A percentile compares a stretch with the other conserved stretches of the same genome.
These are phyloP conservation scores for Holacanthella duospinosa DNA, from an alignment of 2,888 invertebrate genomes.

Conservation along the genomic window DNA sequence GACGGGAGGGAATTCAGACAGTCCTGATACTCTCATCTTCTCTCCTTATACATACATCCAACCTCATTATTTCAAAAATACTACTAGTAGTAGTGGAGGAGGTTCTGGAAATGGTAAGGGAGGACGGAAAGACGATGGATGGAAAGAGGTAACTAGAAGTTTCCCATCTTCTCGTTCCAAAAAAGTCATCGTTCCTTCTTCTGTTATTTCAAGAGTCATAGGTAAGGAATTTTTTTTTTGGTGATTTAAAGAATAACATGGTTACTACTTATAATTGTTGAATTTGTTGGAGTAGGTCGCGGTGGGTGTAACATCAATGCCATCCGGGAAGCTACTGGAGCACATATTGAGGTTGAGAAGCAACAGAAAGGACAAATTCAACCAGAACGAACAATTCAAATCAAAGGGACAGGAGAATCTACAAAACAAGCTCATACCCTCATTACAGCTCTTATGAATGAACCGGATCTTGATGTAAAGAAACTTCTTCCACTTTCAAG, in stretches of 20 bases:
- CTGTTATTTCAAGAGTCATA: slow-evolving; percentile 92
- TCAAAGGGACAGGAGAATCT: slow-evolving; percentile 84
- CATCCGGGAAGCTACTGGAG: slow-evolving; percentile 89
- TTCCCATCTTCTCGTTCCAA: slow-evolving; percentile 47
- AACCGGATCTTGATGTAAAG: slow-evolving; percentile 83
- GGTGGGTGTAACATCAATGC: slow-evolving; percentile 97
- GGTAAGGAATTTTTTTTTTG: slow-evolving; percentile 48
- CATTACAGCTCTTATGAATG: slow-evolving; percentile 84
- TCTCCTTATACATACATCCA: background rate
- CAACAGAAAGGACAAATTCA: slow-evolving; percentile 73
- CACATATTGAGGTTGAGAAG: slow-evolving; percentile 97
- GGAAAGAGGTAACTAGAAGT: slow-evolving; percentile 70
- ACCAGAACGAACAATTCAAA: slow-evolving; percentile 86
- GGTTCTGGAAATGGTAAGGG: background rate
- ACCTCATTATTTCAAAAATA: background rate
- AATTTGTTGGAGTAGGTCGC: slow-evolving; percentile 44
- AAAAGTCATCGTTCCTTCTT: slow-evolving; percentile 86
- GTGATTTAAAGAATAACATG: background rate
- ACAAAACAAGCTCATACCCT: slow-evolving; percentile 84
- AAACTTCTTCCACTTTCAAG: slow-evolving; percentile 51
- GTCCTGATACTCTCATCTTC: background rate
- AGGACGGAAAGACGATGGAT: slow-evolving; percentile 69
- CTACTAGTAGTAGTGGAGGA: too few relatives aligned
- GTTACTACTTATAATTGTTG: background rate
- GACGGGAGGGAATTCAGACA: background rate